Evolutionary conservation across 2,888 invertebrate species (phyloP).

Genomic region (Apodemia zela): DNA sequence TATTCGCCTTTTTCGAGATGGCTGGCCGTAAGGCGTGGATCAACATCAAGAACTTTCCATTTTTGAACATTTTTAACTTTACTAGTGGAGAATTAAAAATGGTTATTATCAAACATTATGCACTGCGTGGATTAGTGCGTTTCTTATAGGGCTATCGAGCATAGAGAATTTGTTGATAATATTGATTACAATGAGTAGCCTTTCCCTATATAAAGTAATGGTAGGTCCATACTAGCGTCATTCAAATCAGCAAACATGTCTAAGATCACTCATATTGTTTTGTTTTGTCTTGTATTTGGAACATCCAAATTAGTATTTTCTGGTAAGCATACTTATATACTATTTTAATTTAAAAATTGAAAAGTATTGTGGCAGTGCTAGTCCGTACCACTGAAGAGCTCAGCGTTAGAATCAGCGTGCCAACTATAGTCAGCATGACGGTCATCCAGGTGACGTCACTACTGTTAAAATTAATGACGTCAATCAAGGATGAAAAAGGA

Average conservation of each 20-base stretch:
- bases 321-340: constrained; percentile 6
- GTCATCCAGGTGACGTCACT: too few relatives aligned
- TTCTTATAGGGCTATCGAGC: constrained; percentile 41
- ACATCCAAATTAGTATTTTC: not conserved
- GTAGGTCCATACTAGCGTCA: not conserved
- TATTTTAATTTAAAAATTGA: not conserved
- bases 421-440: too few relatives aligned
- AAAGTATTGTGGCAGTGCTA: too few relatives aligned
- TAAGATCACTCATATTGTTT: not conserved
- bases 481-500: too few relatives aligned
- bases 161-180: constrained; percentile 37
- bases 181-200: constrained; percentile 27
- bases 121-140: constrained; percentile 36
- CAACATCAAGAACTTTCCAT: too few relatives aligned
- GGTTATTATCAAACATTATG: not conserved
- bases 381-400: too few relatives aligned
- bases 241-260: not conserved
- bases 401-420: not conserved
- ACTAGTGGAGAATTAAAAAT: too few relatives aligned
- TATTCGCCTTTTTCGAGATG: too few relatives aligned
- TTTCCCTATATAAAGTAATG: constrained; percentile 26
- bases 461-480: too few relatives aligned
- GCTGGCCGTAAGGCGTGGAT: too few relatives aligned
- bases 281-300: constrained; percentile 14
- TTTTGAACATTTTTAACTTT: too few relatives aligned